Conservation (phyloP, 1,140 invertebrate species). For the Agraylea sexmaculata region DNA sequence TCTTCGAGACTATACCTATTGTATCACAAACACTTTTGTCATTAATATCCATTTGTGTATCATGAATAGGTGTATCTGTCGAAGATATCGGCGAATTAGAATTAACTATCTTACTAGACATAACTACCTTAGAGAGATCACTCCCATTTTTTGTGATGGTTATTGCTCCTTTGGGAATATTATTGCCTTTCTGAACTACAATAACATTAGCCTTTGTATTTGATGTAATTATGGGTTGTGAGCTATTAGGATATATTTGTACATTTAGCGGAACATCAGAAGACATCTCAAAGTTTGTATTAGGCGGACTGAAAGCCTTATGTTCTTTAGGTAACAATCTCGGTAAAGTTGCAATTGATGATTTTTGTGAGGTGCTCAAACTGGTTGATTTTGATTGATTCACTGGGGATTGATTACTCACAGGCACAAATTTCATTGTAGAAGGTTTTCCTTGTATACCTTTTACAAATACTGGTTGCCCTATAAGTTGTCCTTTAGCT, state of each 20-base stretch:
- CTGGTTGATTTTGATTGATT: slow-evolving; percentile 25
- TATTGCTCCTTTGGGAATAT: slow-evolving; percentile 31
- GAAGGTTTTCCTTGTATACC: slow-evolving; percentile 26
- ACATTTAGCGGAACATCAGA: slow-evolving; percentile 14
- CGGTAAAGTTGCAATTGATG: slow-evolving; percentile 17
- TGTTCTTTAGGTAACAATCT: too few species aligned
- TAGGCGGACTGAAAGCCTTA: too few species aligned
- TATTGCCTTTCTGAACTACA: slow-evolving; percentile 35
- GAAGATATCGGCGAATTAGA: neutral
- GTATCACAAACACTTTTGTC: slow-evolving; percentile 31
- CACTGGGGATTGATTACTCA: slow-evolving; percentile 28
- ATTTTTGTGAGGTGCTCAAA: slow-evolving; percentile 30
- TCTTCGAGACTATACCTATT: slow-evolving; percentile 36
- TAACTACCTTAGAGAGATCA: slow-evolving; percentile 38
- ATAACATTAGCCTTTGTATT: slow-evolving; percentile 34
- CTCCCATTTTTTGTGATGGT: slow-evolving; percentile 35
- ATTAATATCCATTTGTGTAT: slow-evolving; percentile 25
- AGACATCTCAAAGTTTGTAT: too few species aligned
- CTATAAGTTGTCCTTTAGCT: slow-evolving; percentile 28
- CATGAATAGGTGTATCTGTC: neutral
- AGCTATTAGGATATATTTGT: slow-evolving; percentile 14
- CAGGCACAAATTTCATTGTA: slow-evolving; percentile 36
- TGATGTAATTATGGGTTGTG: slow-evolving; percentile 22
- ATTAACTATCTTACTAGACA: slow-evolving; percentile 38
- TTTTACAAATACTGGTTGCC: slow-evolving; percentile 32